Evolutionary conservation across 2,888 invertebrate genomes (phyloP), one percentile per base, ranked within the genome.

Genomic region (Cataglyphis altisquamis): DNA sequence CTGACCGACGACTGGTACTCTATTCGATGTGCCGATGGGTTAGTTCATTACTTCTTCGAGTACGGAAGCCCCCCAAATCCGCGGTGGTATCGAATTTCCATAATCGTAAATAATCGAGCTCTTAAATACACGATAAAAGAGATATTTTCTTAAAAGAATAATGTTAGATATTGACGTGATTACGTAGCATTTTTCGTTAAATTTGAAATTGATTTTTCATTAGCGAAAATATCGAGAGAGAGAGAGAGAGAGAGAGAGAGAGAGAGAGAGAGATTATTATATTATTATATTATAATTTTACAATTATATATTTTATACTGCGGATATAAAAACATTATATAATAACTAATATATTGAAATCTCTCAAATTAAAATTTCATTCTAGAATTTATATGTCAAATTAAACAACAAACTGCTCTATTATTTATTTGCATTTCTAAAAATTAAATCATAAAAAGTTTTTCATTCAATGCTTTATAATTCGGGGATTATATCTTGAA

Each of bases 1-100:
- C 88, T 86, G 82, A 85, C 90, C 86, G 77, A 62, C 78, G 81
- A 64, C 80, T 63, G 83, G 80, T 84, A 80, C 67, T 73, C 8
- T 39, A 39, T 10, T 39, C 64, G 39, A 41, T 57, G 48, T 39
- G 10, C 29, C 63, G 57, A 67, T 66, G 25, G 64, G 36, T 41
- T 74, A 60, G 82, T 52, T 63, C 57, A 66, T 62, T 70, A 80
- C 72, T 80, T 70, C 36, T 45, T 45, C 32, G 21, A 80, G 60
- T 72, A 60, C 41, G 60, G 32, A 62, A 72, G 60, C 72, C 45
- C 18, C 21, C 21, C 36, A 15, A 15, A 18, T 29, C 15, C 67
- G 63, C 52, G 52, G 52, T 80, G 9, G 67, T 62, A 32, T 80
- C 81, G 57, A 32, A 78, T 78, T 78, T 78, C 41, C 57, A 78